Evolutionary conservation across 35 echinoderm and acorn worm species (phyloP), one percentile per base, ranked within the genome.

Genomic region (Anneissia japonica): DNA sequence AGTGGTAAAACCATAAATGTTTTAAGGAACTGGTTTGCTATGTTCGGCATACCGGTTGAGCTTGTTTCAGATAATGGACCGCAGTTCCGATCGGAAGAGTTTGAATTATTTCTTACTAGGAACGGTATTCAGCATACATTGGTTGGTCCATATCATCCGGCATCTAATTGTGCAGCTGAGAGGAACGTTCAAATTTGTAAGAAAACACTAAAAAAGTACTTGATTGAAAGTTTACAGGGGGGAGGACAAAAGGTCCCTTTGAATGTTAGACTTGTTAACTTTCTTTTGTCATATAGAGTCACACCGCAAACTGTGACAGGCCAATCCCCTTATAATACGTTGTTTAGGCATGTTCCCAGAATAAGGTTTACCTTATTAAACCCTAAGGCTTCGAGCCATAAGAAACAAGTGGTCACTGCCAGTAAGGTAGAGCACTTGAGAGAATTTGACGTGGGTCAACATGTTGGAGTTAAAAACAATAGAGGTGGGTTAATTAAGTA

Each of bases 131-230:
- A 77, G 46, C 74, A 86, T n/a, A 86, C 73, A 1, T 16, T 31
- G 40, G 32, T 46, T 28, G 0, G 38, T 23, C 39, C 46, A 56
- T 86, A 86, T 38, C 87, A 89, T 17, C 80, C 79, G 31, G 79
- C 87, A 13, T 75, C 79, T 0, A 89, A 82, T 82, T 79, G 87
- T 4, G 80, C 46, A 76, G 80, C 73, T 43, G 64, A 89, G 39
- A 74, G 64, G 72, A 1, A 35, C 21, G 84, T 86, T 1, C 84
- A 86, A 30, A 31, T 86, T 38, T 5, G 76, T 3, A 86, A 86
- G 14, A 38, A 37, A 16, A 23, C 51, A 12, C 26, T 64, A 64
- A 64, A 9, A 19, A 64, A 64, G 26, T 23, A 64, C 1, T 9
- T 64, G 26, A 3, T 64, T 19, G 51, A 64, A 19, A 81, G 82